Evolutionary conservation across 1,140 invertebrate species (phyloP).

Genomic region (Kradibia gibbosae): DNA sequence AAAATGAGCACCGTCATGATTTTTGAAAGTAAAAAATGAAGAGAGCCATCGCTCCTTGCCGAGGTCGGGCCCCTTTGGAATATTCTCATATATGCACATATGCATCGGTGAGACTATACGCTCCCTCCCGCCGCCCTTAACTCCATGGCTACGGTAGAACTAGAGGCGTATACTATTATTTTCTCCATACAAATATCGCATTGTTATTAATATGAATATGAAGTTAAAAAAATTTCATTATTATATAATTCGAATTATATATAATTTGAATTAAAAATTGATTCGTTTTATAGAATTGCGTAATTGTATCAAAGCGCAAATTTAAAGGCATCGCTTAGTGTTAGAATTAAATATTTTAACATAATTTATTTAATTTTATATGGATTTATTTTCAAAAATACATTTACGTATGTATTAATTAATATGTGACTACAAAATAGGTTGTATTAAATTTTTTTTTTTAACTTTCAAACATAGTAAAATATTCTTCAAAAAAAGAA

Average conservation of each 20-base stretch:
- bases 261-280: too few relatives aligned
- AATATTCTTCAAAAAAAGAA: too few relatives aligned
- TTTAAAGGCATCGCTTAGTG: neutral
- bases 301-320: neutral
- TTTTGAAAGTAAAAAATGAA: slow-evolving; percentile 74
- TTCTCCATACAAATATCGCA: too few relatives aligned
- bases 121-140: neutral
- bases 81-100: neutral
- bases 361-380: neutral
- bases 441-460: too few relatives aligned
- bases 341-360: neutral
- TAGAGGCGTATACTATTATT: neutral
- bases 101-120: slow-evolving; percentile 3
- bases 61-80: neutral
- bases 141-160: neutral
- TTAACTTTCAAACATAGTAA: too few relatives aligned
- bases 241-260: too few relatives aligned
- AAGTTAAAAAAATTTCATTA: too few relatives aligned
- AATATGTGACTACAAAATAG: too few relatives aligned
- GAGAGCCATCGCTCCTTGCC: slow-evolving; percentile 31
- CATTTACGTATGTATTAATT: too few relatives aligned
- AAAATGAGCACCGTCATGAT: slow-evolving; percentile 75
- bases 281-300: neutral
- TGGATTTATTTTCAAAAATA: too few relatives aligned
- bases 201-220: too few relatives aligned